phyloP scores from a whole-genome alignment of 2,888 invertebrate genomes.

The Eulithis prunata region DNA sequence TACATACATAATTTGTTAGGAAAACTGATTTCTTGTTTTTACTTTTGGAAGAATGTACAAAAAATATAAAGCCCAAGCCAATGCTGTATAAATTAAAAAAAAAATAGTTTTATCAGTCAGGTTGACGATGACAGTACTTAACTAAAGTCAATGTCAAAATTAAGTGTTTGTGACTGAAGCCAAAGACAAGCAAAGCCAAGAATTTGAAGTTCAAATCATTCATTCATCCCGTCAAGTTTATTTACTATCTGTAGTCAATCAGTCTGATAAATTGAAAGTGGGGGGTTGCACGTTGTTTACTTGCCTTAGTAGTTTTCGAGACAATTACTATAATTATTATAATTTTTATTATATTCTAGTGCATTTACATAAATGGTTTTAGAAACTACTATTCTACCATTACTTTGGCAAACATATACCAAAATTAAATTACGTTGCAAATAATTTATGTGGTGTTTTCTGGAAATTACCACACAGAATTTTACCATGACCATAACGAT shows the following conservation, averaged over 20 bases:
- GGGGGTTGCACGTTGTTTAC: neutral
- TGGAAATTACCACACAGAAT: conserved; percentile 23
- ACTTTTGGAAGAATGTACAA: too few relatives aligned
- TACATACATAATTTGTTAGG: too few relatives aligned
- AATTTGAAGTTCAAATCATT: too few relatives aligned
- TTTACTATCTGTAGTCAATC: neutral
- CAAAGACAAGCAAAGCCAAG: too few relatives aligned
- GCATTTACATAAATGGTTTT: conserved; percentile 3
- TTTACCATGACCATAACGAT: conserved; percentile 73
- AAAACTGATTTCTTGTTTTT: too few relatives aligned
- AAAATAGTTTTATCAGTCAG: too few relatives aligned
- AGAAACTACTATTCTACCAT: neutral
- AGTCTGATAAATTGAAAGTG: neutral
- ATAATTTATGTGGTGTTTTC: conserved; percentile 7
- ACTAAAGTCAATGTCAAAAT: too few relatives aligned
- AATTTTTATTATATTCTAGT: conserved; percentile 1
- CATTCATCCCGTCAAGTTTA: too few relatives aligned
- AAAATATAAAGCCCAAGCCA: too few relatives aligned
- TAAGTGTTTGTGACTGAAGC: too few relatives aligned
- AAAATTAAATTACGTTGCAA: neutral
- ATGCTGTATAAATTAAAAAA: too few relatives aligned
- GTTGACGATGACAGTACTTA: too few relatives aligned
- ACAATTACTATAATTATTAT: neutral
- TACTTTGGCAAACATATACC: neutral
- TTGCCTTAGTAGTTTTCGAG: conserved; percentile 8